phyloP scores from a whole-genome alignment of 1,140 invertebrate genomes.

The Acyrthosiphon pisum region DNA sequence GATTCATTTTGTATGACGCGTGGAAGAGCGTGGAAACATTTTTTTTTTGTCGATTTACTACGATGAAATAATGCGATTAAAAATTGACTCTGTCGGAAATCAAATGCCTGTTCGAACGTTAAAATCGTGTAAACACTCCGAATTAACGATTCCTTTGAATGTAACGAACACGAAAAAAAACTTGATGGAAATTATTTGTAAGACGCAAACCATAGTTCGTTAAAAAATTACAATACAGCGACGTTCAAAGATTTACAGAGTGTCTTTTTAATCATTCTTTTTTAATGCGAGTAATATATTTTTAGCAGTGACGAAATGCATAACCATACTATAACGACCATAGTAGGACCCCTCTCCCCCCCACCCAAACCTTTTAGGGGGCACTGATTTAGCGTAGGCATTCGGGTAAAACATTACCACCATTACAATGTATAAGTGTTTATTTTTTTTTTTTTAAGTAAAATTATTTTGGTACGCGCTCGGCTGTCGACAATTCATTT shows the following conservation, averaged over 20 bases:
- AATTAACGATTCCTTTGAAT: not conserved
- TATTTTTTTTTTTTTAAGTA: not conserved
- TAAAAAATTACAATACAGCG: not conserved
- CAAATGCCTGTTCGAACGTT: not conserved
- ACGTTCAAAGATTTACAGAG: not conserved
- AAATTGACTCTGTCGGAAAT: not conserved
- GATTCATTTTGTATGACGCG: not conserved
- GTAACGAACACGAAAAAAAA: not conserved
- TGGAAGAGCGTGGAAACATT: not conserved
- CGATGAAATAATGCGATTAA: not conserved
- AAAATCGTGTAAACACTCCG: not conserved
- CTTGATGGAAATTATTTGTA: not conserved
- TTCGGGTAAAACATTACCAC: not conserved
- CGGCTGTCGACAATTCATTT: not conserved
- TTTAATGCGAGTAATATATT: not conserved
- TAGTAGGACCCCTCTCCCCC: not conserved
- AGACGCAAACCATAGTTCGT: not conserved
- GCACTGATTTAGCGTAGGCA: not conserved
- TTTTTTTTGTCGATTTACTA: not conserved
- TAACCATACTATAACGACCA: not conserved
- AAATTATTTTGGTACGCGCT: not conserved
- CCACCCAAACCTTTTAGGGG: too few species aligned
- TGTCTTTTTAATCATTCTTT: not conserved
- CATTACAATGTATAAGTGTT: not conserved
- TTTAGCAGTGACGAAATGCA: slow-evolving; percentile 3